Conservation (phyloP, 2,113 vertebrate species). For the Colius striatus region DNA sequence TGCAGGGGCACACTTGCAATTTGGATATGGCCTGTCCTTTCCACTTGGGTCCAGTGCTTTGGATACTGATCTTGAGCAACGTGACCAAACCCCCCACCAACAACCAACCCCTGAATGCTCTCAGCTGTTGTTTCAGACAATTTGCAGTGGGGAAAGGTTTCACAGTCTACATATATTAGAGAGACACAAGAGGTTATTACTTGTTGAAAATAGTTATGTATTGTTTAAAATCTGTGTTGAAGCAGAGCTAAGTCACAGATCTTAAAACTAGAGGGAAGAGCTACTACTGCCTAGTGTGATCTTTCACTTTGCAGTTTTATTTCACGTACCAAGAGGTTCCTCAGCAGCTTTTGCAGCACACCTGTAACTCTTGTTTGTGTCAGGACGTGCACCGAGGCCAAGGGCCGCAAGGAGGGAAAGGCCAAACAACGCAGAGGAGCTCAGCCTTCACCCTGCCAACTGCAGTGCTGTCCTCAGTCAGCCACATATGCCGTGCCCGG, state of each 20-base stretch:
- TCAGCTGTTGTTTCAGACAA: background rate
- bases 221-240: background rate
- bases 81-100: background rate
- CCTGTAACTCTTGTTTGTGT: background rate
- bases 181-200: background rate
- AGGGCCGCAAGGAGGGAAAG: background rate
- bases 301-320: background rate
- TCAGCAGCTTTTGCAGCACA: background rate
- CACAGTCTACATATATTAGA: fast-evolving
- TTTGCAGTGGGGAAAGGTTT: background rate
- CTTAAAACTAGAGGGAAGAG: background rate
- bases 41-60: background rate
- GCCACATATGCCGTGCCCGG: background rate
- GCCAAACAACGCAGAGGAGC: fast-evolving
- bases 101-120: background rate
- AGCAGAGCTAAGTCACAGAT: background rate
- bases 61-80: fast-evolving
- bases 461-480: fast-evolving
- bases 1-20: background rate
- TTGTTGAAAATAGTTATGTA: background rate
- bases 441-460: background rate
- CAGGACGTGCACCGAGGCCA: background rate
- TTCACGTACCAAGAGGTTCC: fast-evolving
- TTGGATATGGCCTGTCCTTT: background rate
- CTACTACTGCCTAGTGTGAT: background rate